These are phyloP conservation scores for Stenichneumon culpator DNA, from an alignment of 2,888 invertebrate genomes.

Conservation along the genomic window DNA sequence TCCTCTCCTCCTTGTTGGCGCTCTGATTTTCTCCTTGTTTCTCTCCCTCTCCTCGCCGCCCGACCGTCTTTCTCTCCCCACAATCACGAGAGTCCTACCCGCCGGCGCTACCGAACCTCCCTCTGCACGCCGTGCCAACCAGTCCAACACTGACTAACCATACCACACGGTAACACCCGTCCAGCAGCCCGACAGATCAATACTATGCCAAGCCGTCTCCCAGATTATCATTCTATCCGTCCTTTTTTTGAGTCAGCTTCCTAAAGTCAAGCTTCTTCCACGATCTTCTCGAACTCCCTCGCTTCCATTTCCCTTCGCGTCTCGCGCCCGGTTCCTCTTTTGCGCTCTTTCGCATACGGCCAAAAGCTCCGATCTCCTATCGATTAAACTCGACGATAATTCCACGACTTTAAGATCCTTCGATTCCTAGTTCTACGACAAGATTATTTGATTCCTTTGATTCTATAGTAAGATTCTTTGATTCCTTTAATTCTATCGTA, in stretches of 20 bases:
- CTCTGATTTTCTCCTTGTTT: slow-evolving; percentile 25
- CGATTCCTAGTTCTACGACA: too few species aligned
- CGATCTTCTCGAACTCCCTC: slow-evolving; percentile 60
- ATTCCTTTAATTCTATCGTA: too few species aligned
- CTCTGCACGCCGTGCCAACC: slow-evolving; percentile 70
- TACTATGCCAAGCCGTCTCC: slow-evolving; percentile 81
- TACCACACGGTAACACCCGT: slow-evolving; percentile 82
- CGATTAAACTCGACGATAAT: background rate
- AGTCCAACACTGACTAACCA: slow-evolving; percentile 78
- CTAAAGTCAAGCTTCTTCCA: slow-evolving; percentile 63
- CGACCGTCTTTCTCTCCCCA: slow-evolving; percentile 47
- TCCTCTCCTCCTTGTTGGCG: slow-evolving; percentile 11
- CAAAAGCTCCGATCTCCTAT: background rate
- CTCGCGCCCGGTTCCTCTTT: background rate
- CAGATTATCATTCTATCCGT: slow-evolving; percentile 83
- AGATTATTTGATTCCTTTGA: too few species aligned
- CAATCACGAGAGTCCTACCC: slow-evolving; percentile 59
- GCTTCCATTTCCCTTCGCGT: slow-evolving; percentile 58
- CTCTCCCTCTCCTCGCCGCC: slow-evolving; percentile 18
- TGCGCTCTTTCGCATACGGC: background rate
- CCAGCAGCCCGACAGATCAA: slow-evolving; percentile 81
- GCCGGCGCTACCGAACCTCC: slow-evolving; percentile 70
- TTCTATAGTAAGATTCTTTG: too few species aligned
- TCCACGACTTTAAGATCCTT: background rate
- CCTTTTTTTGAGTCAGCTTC: slow-evolving; percentile 79